Percentiles rank a stretch among this genome's conserved stretches.
phyloP scores from a whole-genome alignment of 2,113 vertebrate genomes.

The Saguinus imperator region DNA sequence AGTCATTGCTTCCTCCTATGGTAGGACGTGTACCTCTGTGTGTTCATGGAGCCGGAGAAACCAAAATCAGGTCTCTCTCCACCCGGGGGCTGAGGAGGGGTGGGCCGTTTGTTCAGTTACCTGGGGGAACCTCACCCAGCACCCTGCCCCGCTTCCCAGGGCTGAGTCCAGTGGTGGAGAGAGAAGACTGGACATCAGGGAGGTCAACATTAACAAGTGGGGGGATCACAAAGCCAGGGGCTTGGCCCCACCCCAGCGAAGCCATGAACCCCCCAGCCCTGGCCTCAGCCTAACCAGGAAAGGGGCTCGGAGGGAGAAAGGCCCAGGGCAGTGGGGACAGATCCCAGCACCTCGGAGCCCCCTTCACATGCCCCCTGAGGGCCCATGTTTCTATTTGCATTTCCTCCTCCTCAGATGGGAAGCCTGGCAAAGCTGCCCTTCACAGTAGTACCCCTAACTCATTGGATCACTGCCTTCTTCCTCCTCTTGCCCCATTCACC shows the following conservation, averaged over 20 bases:
- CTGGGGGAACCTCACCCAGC: conserved; percentile 31
- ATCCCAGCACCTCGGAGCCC: background rate
- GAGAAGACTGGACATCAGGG: background rate
- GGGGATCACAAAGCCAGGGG: conserved; percentile 14
- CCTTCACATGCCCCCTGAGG: background rate
- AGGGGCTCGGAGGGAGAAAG: conserved; percentile 13
- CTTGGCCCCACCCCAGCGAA: conserved; percentile 37
- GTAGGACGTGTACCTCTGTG: conserved; percentile 94
- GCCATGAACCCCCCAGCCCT: conserved; percentile 39
- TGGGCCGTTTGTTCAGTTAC: conserved; percentile 63
- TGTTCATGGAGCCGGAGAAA: conserved; percentile 90
- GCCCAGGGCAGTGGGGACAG: background rate
- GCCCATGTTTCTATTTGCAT: conserved; percentile 15
- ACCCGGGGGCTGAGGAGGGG: conserved; percentile 60
- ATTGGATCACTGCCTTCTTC: conserved; percentile 41
- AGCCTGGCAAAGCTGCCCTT: conserved; percentile 22
- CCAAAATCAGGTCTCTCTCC: conserved; percentile 82
- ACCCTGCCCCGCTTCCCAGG: conserved; percentile 34
- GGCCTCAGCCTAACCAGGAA: conserved; percentile 37
- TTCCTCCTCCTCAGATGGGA: conserved; percentile 41
- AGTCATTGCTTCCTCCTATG: conserved; percentile 99
- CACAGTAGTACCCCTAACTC: background rate
- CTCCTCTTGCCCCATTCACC: background rate
- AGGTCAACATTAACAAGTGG: background rate
- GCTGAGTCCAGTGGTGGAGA: background rate